Evolutionary conservation across 2,888 invertebrate genomes (phyloP).

Genomic region (Epinotia nisella): DNA sequence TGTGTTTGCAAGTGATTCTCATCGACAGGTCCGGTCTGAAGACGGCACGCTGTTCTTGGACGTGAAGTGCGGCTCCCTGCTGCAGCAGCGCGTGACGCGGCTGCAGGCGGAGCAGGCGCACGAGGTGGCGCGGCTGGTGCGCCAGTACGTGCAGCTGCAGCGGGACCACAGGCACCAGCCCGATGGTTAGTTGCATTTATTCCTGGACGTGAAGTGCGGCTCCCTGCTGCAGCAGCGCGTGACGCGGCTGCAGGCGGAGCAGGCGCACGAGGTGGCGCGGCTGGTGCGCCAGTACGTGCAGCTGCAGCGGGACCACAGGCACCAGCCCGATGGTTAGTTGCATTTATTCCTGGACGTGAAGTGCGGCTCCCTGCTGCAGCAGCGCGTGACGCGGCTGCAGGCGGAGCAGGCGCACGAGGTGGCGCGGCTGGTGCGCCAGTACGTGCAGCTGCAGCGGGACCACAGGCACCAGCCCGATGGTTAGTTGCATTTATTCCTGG

Average conservation of each 20-base stretch:
- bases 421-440: constrained; percentile 97
- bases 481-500: too few relatives aligned
- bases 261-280: constrained; percentile 98
- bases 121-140: constrained; percentile 97
- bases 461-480: constrained; percentile 49
- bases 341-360: constrained; percentile 99
- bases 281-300: constrained; percentile 98
- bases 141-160: constrained; percentile 97
- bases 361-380: constrained; percentile 97
- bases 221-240: constrained; percentile 98
- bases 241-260: constrained; percentile 97
- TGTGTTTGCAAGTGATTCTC: background rate
- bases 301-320: constrained; percentile 84
- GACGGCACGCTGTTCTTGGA: constrained; percentile 96
- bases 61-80: constrained; percentile 98
- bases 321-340: constrained; percentile 12
- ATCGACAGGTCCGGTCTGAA: constrained; percentile 90
- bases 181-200: background rate
- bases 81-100: constrained; percentile 97
- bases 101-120: constrained; percentile 99
- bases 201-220: constrained; percentile 99
- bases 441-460: constrained; percentile 92
- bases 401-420: constrained; percentile 99
- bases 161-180: constrained; percentile 62
- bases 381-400: constrained; percentile 96